Base-by-base conservation (phyloP, 2,888 invertebrate genomes). In the Pocota personata region DNA sequence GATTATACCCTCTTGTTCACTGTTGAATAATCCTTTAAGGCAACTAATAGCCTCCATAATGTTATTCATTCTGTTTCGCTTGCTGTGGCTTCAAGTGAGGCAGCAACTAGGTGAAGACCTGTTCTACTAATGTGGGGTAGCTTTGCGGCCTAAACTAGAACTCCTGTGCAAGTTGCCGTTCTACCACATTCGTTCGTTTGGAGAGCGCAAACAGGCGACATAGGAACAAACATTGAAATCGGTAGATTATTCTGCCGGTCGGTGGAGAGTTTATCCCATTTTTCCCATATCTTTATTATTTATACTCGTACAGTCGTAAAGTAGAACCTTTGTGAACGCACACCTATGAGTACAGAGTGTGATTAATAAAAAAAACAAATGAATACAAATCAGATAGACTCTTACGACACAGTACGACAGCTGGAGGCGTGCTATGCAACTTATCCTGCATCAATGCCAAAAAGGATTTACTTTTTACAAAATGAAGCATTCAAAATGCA, bases 21-120 rank as follows among this genome's bases (percentile, higher is more conserved):
- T 69, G 67, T 35, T 67, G 75, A 50, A 80, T 80, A 80, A 84
- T 76, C 79, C 84, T 84, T 84, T 84, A 84, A 84, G 75, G 80
- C 79, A 80, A 52, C 80, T 84, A 76, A 84, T 80, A 84, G 75
- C 46, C 71, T 37, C 35, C 69, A 71, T 79, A 75, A 75, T 66
- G 58, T 71, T 58, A 64, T 69, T 69, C 79, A 75, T 62, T 77
- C 58, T 77, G 37, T 67, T 77, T 66, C 73, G 30, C 62, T 69
- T 43, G 71, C 71, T 71, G 43, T 62, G 62, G 62, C 73, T 69
- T 84, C 55, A 79, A 73, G 52, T 66, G 66, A 60, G 58, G 52
- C 30, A 48, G 21, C 43, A 40, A 19, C 32, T 40, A 50, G 14
- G 24, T 64, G 8, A 50, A 62, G 55, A 60, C 46, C 75, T 62